Evolutionary conservation across 2,113 vertebrate genomes (phyloP).

Genomic region (Ramphastos sulfuratus): DNA sequence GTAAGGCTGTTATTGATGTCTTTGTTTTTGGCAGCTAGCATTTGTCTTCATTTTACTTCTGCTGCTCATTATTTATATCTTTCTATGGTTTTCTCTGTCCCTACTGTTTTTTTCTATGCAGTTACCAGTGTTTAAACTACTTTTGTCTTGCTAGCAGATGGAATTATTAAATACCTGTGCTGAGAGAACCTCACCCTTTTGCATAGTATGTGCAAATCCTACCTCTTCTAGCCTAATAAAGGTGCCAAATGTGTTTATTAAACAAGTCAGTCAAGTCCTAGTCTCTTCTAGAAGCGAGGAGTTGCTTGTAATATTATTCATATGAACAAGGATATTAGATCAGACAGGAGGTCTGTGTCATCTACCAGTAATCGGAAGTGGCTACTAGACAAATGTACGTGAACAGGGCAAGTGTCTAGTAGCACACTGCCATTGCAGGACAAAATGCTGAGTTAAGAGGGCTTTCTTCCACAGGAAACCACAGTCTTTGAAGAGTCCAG

Average conservation of each 20-base stretch:
- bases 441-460: not conserved
- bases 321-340: not conserved
- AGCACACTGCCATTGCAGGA: not conserved
- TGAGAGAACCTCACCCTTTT: not conserved
- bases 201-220: not conserved
- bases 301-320: not conserved
- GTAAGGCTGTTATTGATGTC: not conserved
- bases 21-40: not conserved
- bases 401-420: not conserved
- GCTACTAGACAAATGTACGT: rapidly evolving
- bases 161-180: not conserved
- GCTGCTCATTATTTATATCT: not conserved
- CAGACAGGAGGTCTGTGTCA: not conserved
- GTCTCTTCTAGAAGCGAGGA: not conserved
- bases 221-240: not conserved
- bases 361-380: not conserved
- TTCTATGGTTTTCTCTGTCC: not conserved
- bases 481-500: not conserved
- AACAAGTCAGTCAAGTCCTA: not conserved
- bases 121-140: not conserved
- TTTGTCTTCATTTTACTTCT: not conserved
- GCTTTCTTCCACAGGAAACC: not conserved
- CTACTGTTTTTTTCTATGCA: not conserved
- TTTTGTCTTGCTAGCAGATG: not conserved
- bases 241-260: not conserved